Percentiles rank a stretch among this genome's conserved stretches.
Conservation (phyloP, 2,888 invertebrate species). For the Nematopogon swammerdamellus region DNA sequence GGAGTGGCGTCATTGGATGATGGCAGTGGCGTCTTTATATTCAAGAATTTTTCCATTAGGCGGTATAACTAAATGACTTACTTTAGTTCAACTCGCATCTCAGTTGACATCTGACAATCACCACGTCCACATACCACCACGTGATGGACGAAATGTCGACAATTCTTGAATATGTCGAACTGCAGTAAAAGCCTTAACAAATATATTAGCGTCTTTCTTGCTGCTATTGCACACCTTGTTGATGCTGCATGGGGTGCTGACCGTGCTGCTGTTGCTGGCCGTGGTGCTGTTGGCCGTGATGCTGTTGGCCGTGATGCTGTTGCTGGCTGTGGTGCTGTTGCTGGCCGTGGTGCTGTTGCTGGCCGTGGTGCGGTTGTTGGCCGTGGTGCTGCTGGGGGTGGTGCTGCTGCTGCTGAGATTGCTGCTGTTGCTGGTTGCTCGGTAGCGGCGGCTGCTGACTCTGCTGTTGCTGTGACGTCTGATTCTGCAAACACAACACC, state of each 20-base stretch:
- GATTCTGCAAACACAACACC: conserved; percentile 20
- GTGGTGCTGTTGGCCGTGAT: conserved; percentile 15
- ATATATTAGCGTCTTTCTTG: no score
- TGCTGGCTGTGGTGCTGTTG: neutral
- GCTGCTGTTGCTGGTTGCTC: conserved; percentile 15
- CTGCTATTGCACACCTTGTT: conserved; percentile 14
- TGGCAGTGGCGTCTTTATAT: no score
- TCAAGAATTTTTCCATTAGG: no score
- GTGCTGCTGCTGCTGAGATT: conserved; percentile 28
- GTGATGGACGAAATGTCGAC: no score
- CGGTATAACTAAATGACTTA: neutral
- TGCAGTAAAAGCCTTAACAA: no score
- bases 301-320: conserved; percentile 24
- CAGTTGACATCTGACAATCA: no score
- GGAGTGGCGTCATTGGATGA: no score
- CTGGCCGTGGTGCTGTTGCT: conserved; percentile 14
- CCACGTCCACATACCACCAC: no score
- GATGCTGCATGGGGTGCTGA: neutral
- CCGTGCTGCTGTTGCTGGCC: conserved; percentile 13
- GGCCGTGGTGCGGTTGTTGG: conserved; percentile 22
- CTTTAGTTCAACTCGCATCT: no score
- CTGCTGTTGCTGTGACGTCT: conserved; percentile 21
- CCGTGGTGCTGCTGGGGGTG: conserved; percentile 28
- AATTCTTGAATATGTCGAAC: no score
- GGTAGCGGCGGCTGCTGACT: conserved; percentile 19